phyloP scores from a whole-genome alignment of 2,113 vertebrate genomes.

The Laticauda colubrina region DNA sequence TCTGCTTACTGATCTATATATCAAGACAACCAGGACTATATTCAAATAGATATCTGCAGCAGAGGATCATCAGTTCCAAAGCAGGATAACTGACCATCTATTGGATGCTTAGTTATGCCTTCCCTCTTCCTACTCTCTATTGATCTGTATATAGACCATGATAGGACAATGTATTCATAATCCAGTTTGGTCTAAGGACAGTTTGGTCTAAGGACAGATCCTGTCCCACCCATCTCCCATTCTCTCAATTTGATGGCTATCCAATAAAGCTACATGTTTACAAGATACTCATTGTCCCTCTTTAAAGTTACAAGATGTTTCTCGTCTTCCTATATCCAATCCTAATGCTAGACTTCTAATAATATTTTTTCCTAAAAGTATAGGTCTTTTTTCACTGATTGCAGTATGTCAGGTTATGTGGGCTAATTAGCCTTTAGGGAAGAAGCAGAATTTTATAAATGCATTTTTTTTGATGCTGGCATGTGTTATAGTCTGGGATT shows the following conservation, averaged over 20 bases:
- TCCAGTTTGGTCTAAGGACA: neutral
- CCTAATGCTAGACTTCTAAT: neutral
- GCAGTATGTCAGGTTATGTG: neutral
- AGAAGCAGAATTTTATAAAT: neutral
- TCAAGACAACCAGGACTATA: neutral
- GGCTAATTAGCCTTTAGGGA: neutral
- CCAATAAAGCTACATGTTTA: neutral
- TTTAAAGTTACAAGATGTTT: neutral
- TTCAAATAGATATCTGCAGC: neutral
- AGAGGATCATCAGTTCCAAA: neutral
- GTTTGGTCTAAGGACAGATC: no score
- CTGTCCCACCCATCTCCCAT: neutral
- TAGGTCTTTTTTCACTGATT: conserved; percentile 1
- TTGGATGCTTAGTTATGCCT: neutral
- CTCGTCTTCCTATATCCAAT: neutral
- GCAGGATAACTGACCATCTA: neutral
- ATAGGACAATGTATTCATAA: neutral
- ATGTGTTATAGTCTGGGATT: conserved; percentile 11
- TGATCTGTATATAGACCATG: neutral
- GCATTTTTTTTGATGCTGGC: neutral
- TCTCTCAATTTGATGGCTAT: neutral
- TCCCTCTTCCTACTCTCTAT: neutral
- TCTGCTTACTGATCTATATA: neutral
- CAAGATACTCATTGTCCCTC: neutral
- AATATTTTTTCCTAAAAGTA: neutral